These are phyloP conservation scores for Penaeus japonicus DNA, from an alignment of 1,140 invertebrate species.

Conservation along the genomic window DNA sequence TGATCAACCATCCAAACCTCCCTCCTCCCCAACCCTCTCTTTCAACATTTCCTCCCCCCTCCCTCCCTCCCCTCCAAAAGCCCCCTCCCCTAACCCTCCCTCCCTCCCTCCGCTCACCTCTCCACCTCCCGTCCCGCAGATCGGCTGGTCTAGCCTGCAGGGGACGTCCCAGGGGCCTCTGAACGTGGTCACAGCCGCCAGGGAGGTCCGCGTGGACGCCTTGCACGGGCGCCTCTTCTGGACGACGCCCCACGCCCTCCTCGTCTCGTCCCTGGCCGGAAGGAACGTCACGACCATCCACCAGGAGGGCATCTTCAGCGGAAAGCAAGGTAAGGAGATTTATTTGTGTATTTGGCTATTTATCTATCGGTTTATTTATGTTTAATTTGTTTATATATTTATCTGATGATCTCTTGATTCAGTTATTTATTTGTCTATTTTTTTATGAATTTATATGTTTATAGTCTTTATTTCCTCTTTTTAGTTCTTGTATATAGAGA, in stretches of 20 bases:
- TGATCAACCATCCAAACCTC: too few relatives aligned
- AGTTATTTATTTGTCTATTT: too few relatives aligned
- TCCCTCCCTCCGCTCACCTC: not conserved
- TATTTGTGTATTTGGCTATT: too few relatives aligned
- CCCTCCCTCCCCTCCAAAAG: not conserved
- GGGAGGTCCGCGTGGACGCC: conserved; percentile 83
- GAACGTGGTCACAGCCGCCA: conserved; percentile 78
- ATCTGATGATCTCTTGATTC: too few relatives aligned
- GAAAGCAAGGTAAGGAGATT: conserved; percentile 72
- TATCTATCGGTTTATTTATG: not conserved
- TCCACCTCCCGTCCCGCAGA: conserved; percentile 9
- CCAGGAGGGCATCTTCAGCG: conserved; percentile 77
- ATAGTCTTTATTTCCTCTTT: too few relatives aligned
- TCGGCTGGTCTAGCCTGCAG: conserved; percentile 55
- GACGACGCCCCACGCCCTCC: conserved; percentile 83
- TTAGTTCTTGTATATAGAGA: too few relatives aligned
- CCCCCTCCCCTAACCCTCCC: not conserved
- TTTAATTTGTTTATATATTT: too few relatives aligned
- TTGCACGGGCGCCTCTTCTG: conserved; percentile 85
- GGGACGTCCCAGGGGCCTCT: conserved; percentile 66
- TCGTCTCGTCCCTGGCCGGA: conserved; percentile 80
- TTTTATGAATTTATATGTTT: too few relatives aligned
- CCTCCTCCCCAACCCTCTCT: too few relatives aligned
- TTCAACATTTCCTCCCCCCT: too few relatives aligned
- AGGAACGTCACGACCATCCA: conserved; percentile 78